phyloP scores from a whole-genome alignment of 2,888 invertebrate genomes.

The Lypha dubia region DNA sequence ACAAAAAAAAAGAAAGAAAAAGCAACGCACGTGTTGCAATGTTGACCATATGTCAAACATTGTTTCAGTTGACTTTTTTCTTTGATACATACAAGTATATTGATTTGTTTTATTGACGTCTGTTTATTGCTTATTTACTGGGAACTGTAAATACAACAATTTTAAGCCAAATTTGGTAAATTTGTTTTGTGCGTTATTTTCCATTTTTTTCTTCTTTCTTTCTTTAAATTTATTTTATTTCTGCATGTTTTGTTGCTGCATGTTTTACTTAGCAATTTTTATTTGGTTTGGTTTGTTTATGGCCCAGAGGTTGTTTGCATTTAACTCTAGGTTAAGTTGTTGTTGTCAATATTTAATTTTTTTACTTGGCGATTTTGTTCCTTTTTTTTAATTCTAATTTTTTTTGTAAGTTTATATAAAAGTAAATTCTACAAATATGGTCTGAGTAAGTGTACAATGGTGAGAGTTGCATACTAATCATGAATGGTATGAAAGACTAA shows the following conservation, averaged over 20 bases:
- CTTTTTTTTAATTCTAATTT: conserved; percentile 11
- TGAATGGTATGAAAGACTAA: conserved; percentile 37
- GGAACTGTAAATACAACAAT: conserved; percentile 73
- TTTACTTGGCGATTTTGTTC: conserved; percentile 48
- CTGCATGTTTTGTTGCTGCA: conserved; percentile 49
- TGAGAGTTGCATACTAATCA: conserved; percentile 81
- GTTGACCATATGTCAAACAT: conserved; percentile 75
- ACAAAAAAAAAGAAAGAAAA: conserved; percentile 72
- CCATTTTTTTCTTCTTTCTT: not conserved
- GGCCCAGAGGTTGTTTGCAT: conserved; percentile 58
- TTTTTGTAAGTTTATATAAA: conserved; percentile 55
- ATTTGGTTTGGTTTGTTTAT: not conserved
- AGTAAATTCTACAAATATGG: conserved; percentile 75
- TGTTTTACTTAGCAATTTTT: conserved; percentile 2
- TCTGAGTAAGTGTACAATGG: conserved; percentile 75
- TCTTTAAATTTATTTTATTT: conserved; percentile 18
- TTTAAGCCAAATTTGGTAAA: conserved; percentile 82
- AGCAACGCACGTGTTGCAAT: conserved; percentile 82
- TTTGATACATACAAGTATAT: conserved; percentile 38
- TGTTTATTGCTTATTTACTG: conserved; percentile 72
- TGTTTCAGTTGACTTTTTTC: conserved; percentile 73
- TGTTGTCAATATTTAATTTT: conserved; percentile 64
- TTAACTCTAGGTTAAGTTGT: conserved; percentile 77
- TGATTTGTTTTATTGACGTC: conserved; percentile 73
- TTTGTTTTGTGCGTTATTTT: conserved; percentile 77